phyloP scores from a whole-genome alignment of 2,888 invertebrate genomes.

The Drosophila peninsularis region DNA sequence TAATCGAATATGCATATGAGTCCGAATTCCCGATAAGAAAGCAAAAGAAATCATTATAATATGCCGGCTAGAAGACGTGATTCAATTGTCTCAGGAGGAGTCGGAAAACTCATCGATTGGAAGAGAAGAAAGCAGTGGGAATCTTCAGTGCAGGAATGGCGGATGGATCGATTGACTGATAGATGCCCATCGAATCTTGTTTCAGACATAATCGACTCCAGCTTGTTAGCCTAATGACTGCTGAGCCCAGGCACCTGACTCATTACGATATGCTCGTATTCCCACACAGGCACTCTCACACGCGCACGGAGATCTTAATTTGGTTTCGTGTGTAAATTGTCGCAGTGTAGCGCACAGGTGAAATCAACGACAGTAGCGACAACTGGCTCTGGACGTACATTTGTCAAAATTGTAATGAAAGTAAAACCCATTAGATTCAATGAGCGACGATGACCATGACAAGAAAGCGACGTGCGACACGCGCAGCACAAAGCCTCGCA shows the following conservation, averaged over 20 bases:
- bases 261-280: constrained; percentile 3
- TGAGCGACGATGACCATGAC: constrained; percentile 66
- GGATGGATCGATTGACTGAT: not conserved
- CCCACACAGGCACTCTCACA: constrained; percentile 3
- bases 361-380: constrained; percentile 33
- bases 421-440: constrained; percentile 79
- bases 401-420: constrained; percentile 68
- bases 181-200: constrained; percentile 2
- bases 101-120: constrained; percentile 5
- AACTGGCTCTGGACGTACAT: constrained; percentile 37
- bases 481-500: constrained; percentile 32
- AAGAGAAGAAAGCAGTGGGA: constrained; percentile 5
- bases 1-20: constrained; percentile 1
- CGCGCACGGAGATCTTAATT: constrained; percentile 7
- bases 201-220: not conserved
- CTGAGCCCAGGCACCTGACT: constrained; percentile 1
- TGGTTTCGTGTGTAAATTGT: constrained; percentile 16
- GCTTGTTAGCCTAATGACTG: constrained; percentile 5
- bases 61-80: constrained; percentile 6
- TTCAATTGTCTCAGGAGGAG: constrained; percentile 5
- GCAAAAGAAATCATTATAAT: constrained; percentile 3
- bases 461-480: constrained; percentile 72
- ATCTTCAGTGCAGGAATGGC: not conserved
- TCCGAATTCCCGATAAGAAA: not conserved
- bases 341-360: constrained; percentile 13